A percentile compares a stretch with the other conserved stretches of the same genome.
phyloP scores from a whole-genome alignment of 2,888 invertebrate species.

The Tetheella fluctuosa region DNA sequence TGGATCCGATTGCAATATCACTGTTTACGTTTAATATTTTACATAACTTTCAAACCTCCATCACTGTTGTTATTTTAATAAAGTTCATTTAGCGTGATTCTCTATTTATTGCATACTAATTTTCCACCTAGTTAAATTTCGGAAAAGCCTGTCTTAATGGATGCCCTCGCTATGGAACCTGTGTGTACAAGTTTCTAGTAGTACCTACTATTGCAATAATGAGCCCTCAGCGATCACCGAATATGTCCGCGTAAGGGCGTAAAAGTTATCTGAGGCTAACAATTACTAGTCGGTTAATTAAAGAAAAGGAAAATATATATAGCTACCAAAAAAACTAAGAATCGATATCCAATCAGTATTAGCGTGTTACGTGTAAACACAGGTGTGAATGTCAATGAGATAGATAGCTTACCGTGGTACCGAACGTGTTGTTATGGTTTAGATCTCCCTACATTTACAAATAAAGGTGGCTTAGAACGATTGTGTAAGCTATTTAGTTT shows the following conservation, averaged over 20 bases:
- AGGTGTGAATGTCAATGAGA: conserved; percentile 45
- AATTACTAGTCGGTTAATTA: too few relatives aligned
- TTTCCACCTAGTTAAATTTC: too few relatives aligned
- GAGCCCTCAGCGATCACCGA: too few relatives aligned
- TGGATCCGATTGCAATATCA: conserved; percentile 53
- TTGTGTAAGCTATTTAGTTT: conserved; percentile 37
- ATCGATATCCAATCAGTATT: conserved; percentile 34
- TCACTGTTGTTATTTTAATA: too few relatives aligned
- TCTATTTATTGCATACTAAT: too few relatives aligned
- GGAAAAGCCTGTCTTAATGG: too few relatives aligned
- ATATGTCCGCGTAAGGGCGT: too few relatives aligned
- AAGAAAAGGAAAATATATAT: neutral
- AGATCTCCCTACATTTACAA: conserved; percentile 66
- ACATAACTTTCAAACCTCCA: neutral
- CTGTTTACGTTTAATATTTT: neutral
- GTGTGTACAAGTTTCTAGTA: too few relatives aligned
- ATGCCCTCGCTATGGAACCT: too few relatives aligned
- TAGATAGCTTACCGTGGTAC: conserved; percentile 55
- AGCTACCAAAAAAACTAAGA: conserved; percentile 23
- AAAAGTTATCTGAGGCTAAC: too few relatives aligned
- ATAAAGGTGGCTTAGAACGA: conserved; percentile 59
- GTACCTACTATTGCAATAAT: too few relatives aligned
- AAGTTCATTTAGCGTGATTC: too few relatives aligned
- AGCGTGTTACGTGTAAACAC: conserved; percentile 27
- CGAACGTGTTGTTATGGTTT: conserved; percentile 57